A percentile compares a stretch with the other conserved stretches of the same genome.
These are phyloP conservation scores for Serranus cabrilla DNA, from an alignment of 2,797 vertebrate genomes.

Conservation along the genomic window DNA sequence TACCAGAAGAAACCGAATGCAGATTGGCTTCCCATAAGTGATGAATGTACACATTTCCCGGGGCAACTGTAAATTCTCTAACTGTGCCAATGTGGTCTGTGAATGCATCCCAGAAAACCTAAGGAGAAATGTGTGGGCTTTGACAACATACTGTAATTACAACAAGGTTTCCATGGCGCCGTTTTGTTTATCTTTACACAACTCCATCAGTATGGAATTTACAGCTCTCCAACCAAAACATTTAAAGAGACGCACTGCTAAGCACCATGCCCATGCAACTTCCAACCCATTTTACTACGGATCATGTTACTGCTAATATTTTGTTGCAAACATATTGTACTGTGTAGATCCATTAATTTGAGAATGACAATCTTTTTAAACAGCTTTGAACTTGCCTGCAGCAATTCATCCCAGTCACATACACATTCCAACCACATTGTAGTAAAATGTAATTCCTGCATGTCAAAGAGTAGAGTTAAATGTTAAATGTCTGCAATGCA, in stretches of 20 bases:
- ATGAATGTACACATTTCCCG: slow-evolving; percentile 41
- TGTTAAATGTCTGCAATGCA: background rate
- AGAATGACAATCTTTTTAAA: background rate
- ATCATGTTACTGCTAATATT: background rate
- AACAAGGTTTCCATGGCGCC: slow-evolving; percentile 52
- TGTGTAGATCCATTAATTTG: background rate
- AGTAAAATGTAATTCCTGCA: background rate
- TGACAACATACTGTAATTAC: slow-evolving; percentile 55
- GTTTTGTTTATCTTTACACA: slow-evolving; percentile 52
- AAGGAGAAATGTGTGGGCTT: slow-evolving; percentile 34
- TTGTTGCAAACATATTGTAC: background rate
- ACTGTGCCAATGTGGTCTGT: slow-evolving; percentile 40
- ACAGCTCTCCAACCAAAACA: slow-evolving; percentile 53
- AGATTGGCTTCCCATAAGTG: slow-evolving; percentile 45
- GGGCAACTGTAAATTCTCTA: slow-evolving; percentile 40
- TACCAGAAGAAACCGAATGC: slow-evolving; percentile 34
- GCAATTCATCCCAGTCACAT: background rate
- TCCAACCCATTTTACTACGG: slow-evolving; percentile 15
- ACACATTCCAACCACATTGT: background rate
- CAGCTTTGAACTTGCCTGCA: background rate
- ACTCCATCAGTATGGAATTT: slow-evolving; percentile 49
- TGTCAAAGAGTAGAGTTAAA: too few relatives aligned
- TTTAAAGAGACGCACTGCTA: slow-evolving; percentile 41
- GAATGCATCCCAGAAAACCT: slow-evolving; percentile 47
- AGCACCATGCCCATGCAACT: slow-evolving; percentile 5